Base-by-base conservation (phyloP, 2,113 vertebrate genomes). In the Sporophila hypoxantha region DNA sequence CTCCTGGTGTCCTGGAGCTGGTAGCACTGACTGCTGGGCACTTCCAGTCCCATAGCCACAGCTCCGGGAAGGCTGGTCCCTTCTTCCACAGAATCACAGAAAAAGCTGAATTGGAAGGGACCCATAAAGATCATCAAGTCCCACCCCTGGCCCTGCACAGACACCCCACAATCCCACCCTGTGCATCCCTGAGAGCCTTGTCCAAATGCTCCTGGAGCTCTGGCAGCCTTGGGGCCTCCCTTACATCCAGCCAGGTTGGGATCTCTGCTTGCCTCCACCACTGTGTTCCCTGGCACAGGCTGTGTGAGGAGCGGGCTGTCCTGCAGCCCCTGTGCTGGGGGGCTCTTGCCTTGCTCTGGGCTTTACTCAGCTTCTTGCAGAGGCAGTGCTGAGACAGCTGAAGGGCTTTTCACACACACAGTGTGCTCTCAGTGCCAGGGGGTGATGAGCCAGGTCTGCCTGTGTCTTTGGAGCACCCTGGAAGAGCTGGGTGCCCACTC, bases 221-320 rank as follows among this genome's bases (percentile, higher is more conserved):
- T 68, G 53, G 64, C 15, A 68, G 53, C 36, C 36, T 30, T 3
- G 8, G 42, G 19, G 15, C 23, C 9, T 62, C 27, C 30, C 14
- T 53, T 59, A 27, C 17, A 30, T 2, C 0, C 27, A 55, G 12
- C 22, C 42, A 47, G 39, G 36, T 2, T 79, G 61, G 70, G 37
- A 27, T 47, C 23, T 74, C 47, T 85, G 32, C 50, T 61, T 2
- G 0, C 21, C 44, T 65, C 21, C 13, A 0, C 46, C 11, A 0
- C 46, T 89, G 36, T 26, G 29, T 46, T 76, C 27, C 46, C 36
- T 60, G 36, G 66, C 46, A 36, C 5, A 23, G 29, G 25, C 47
- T 65, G 41, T 49, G 14, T 66, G 67, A 88, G 21, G 39, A 81
- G 64, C n/a, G 61, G 44, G 23, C 49, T 80, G 30, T 59, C n/a